Evolutionary conservation across 2,113 vertebrate genomes (phyloP), one percentile per base, ranked within the genome.

Genomic region (Irena cyanogastra): DNA sequence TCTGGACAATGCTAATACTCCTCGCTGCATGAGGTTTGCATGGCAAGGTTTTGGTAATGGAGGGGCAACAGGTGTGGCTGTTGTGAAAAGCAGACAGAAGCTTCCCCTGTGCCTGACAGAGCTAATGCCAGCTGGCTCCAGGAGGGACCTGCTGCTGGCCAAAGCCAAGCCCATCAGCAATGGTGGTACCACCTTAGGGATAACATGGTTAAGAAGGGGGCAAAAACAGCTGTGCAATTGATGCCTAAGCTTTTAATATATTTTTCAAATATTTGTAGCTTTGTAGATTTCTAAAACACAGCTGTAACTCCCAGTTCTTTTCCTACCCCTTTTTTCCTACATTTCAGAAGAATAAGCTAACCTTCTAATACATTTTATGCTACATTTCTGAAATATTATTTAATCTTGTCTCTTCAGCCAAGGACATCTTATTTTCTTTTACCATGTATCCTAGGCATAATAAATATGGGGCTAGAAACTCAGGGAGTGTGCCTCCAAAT

Each of bases 101-200:
- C 9, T 60, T 75, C 45, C 20, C 37, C 52, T 39, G 9, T 11
- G 21, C 53, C 24, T 28, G 13, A 45, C 19, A 52, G 33, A 89
- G 28, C 37, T 37, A 30, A 9, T 11, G 1, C 23, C 54, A 61
- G 31, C 41, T 21, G 21, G 54, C 10, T 20, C 41, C 49, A 69
- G 35, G 14, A 63, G 0, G 0, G 35, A 54, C 8, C 26, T 53
- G 18, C 17, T 1, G 0, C 47, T 31, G 30, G 27, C 35, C 79
- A 69, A 63, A 42, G 63, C 18, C 28, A 60, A 49, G 27, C 35
- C n/a, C 39, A 37, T 42, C 50, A 70, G 45, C 7, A 19, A 41
- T 3, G 4, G 33, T 21, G 35, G 20, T 20, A 31, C 28, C 17
- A 24, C 15, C 75, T 89, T 16, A 21, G 15, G 11, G 30, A 22